These are phyloP conservation scores for Thamnophis sirtalis DNA, from an alignment of 2,113 vertebrate genomes.

Conservation along the genomic window DNA sequence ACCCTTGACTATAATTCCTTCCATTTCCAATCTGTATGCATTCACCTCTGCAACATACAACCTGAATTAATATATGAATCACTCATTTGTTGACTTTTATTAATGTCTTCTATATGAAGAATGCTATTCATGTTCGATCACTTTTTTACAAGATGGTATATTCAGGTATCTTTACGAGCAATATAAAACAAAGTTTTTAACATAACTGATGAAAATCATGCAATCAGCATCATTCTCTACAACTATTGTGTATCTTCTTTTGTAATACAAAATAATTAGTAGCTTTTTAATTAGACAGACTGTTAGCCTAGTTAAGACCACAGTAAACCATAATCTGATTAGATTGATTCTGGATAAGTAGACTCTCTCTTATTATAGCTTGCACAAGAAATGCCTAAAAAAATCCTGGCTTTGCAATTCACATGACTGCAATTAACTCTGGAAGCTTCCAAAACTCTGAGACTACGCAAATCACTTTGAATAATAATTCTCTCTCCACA, in stretches of 20 bases:
- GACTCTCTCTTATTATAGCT: neutral
- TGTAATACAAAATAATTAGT: neutral
- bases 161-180: neutral
- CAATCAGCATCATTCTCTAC: neutral
- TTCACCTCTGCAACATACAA: constrained; percentile 82
- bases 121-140: neutral
- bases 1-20: constrained; percentile 92
- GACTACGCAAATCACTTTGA: neutral
- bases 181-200: neutral
- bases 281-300: neutral
- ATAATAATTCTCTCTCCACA: neutral
- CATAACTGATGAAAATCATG: neutral
- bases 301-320: neutral
- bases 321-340: neutral
- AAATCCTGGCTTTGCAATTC: neutral
- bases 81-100: neutral
- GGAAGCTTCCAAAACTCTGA: neutral
- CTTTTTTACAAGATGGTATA: neutral
- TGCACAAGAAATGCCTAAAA: neutral
- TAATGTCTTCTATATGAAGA: neutral
- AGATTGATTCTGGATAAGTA: neutral
- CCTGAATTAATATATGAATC: constrained; percentile 25
- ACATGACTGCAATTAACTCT: neutral
- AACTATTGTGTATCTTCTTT: neutral
- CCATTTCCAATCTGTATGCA: constrained; percentile 86